Evolutionary conservation across 2,888 invertebrate species (phyloP).

Genomic region (Apamea crenata): DNA sequence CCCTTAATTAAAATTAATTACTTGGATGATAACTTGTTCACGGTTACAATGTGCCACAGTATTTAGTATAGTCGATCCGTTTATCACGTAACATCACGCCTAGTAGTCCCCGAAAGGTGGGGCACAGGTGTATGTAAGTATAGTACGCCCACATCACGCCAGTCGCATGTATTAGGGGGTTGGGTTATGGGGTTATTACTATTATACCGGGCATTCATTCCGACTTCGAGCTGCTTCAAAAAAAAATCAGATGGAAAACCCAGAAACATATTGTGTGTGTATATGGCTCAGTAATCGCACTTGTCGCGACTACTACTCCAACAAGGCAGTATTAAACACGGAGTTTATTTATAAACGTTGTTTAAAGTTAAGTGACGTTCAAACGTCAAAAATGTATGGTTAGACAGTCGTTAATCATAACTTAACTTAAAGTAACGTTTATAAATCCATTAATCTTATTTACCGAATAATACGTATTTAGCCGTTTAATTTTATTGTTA

Average conservation of each 20-base stretch:
- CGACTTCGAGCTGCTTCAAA: background rate
- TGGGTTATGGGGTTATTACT: background rate
- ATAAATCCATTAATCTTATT: background rate
- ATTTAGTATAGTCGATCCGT: background rate
- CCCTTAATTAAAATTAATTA: constrained; percentile 38
- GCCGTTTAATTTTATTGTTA: background rate
- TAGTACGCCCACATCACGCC: too few species aligned
- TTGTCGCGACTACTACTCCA: background rate
- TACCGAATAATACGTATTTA: constrained; percentile 1
- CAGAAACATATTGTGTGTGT: too few species aligned
- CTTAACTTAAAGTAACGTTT: too few species aligned
- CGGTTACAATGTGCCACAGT: background rate
- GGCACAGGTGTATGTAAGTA: background rate
- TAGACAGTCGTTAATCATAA: too few species aligned
- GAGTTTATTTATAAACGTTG: too few species aligned
- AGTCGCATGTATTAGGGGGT: background rate
- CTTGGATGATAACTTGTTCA: constrained; percentile 4
- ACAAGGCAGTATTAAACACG: background rate
- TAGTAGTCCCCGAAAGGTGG: background rate
- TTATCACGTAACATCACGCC: background rate
- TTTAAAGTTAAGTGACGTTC: too few species aligned
- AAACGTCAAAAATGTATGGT: too few species aligned
- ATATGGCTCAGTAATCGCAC: background rate
- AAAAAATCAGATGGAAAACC: background rate
- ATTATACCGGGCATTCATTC: background rate